These are phyloP conservation scores for Diachasma alloeum DNA, from an alignment of 1,140 invertebrate species.

Conservation along the genomic window DNA sequence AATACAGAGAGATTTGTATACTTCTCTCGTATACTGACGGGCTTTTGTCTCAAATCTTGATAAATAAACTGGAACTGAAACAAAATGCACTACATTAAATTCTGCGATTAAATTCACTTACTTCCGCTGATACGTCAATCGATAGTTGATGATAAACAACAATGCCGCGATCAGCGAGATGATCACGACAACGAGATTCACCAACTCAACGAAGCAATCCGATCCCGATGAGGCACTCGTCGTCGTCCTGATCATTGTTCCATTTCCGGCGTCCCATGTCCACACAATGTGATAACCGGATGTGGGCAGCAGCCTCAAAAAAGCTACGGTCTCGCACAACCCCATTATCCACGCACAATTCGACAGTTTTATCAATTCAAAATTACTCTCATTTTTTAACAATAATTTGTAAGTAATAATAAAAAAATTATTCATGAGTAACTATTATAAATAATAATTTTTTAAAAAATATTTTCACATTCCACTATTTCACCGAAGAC, in stretches of 20 bases:
- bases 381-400: background rate
- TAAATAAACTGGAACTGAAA: too few relatives aligned
- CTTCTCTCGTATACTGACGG: too few relatives aligned
- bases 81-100: too few relatives aligned
- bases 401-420: too few relatives aligned
- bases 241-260: constrained; percentile 35
- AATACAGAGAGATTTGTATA: too few relatives aligned
- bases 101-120: constrained; percentile 33
- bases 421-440: too few relatives aligned
- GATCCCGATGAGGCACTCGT: constrained; percentile 24
- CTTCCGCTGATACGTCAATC: constrained; percentile 32
- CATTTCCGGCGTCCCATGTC: constrained; percentile 43
- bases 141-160: constrained; percentile 34
- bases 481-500: too few relatives aligned
- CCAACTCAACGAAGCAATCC: constrained; percentile 44
- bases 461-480: too few relatives aligned
- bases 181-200: constrained; percentile 35
- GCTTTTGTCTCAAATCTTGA: too few relatives aligned
- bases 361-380: background rate
- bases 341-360: constrained; percentile 33
- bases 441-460: too few relatives aligned
- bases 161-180: constrained; percentile 33
- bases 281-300: constrained; percentile 38
- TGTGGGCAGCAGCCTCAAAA: constrained; percentile 36
- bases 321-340: constrained; percentile 36